Conservation (phyloP, 2,797 vertebrate genomes). For the Ceyx erithaca region DNA sequence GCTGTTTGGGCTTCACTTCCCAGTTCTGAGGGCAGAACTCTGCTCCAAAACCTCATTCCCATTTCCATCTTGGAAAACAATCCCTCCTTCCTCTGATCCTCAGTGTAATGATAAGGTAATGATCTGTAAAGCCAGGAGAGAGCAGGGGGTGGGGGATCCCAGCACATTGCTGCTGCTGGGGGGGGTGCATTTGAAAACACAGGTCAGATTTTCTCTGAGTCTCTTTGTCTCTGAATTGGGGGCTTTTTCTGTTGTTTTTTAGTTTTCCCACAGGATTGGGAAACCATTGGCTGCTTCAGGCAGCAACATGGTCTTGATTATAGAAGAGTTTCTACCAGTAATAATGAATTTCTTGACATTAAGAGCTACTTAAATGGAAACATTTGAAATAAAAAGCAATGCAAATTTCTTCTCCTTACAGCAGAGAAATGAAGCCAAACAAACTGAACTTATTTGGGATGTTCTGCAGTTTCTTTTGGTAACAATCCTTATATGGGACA, state of each 20-base stretch:
- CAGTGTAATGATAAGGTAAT: background rate
- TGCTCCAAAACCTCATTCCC: background rate
- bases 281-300: background rate
- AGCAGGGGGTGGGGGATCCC: background rate
- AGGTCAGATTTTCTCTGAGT: background rate
- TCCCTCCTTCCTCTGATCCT: background rate
- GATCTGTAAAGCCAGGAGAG: background rate
- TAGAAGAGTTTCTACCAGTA: background rate
- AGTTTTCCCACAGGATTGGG: background rate
- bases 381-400: background rate
- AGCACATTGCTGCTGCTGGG: accelerated
- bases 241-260: background rate
- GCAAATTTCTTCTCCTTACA: background rate
- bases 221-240: background rate
- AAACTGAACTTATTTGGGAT: background rate
- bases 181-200: background rate
- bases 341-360: background rate
- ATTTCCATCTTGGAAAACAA: background rate
- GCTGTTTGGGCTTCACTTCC: accelerated
- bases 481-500: background rate
- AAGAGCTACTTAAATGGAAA: background rate
- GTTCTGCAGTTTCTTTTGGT: constrained; percentile 1
- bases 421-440: background rate
- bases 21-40: accelerated
- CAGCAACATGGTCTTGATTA: background rate